Evolutionary conservation across 2,888 invertebrate species (phyloP), one percentile per base, ranked within the genome.

Genomic region (Drosophila mettleri): DNA sequence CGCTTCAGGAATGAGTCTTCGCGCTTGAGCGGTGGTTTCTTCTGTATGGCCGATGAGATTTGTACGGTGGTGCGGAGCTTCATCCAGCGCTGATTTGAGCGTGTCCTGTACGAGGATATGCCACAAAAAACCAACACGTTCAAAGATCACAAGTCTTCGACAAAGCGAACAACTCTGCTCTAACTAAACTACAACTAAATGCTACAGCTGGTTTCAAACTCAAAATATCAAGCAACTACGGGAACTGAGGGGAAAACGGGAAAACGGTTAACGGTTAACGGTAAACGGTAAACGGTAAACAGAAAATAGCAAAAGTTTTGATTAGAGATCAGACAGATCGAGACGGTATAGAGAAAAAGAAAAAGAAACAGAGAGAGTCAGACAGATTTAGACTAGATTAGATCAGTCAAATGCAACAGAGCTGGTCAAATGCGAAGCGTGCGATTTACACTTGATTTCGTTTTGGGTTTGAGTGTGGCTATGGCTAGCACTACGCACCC

Each of bases 21-120:
- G 82, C 97, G 94, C 93, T 97, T 98, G 91, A 97, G 93, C 46
- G 96, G 96, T 66, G 97, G 96, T 92, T 98, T 98, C 93, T 97
- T 97, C 93, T 96, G 96, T 89, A 96, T 96, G 57, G 98, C 97
- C 70, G 97, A 97, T 80, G 97, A 97, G 89, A 98, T 94, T 93
- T 98, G 97, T 86, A 98, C 98, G 51, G 98, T 98, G 59, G 97
- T 98, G 81, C 98, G 94, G 77, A 99, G 94, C 93, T 98, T 98
- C 96, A 98, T 96, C 97, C 99, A 99, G 93, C 98, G 95, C 92
- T 98, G 97, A 93, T 97, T 98, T 91, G 97, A 97, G 93, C 97
- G 97, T 91, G 96, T 96, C 95, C 97, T 97, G 89, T 87, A 86
- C 70, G 78, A 68, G 70, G 65, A 65, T 68, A 73, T 48, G 68